Evolutionary conservation across 2,888 invertebrate species (phyloP).

Genomic region (Cataglyphis livida): DNA sequence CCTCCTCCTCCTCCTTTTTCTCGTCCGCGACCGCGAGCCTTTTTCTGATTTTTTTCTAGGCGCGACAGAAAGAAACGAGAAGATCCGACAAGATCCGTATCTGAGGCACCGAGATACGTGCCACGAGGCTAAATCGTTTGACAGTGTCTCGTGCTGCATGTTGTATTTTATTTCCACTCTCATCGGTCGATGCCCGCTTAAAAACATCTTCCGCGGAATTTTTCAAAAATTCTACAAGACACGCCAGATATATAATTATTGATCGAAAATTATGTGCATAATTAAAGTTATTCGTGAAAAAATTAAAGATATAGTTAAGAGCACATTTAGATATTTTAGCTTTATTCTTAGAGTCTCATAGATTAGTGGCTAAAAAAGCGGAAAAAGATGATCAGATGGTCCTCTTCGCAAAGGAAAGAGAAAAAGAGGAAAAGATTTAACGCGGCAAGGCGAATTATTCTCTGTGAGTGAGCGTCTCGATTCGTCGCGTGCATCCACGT

Average conservation of each 20-base stretch:
- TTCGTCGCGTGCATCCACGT: background rate
- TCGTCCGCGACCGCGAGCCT: slow-evolving; percentile 18
- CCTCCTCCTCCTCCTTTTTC: slow-evolving; percentile 27
- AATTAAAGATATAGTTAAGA: background rate
- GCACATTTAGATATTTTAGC: background rate
- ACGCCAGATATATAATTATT: background rate
- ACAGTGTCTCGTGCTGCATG: slow-evolving; percentile 55
- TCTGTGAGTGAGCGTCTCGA: background rate
- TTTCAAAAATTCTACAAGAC: slow-evolving; percentile 9
- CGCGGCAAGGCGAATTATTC: background rate
- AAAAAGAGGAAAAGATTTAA: background rate
- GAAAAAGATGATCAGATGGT: background rate
- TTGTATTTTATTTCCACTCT: slow-evolving; percentile 27
- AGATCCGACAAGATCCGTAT: slow-evolving; percentile 80
- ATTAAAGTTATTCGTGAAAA: background rate
- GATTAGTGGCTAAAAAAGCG: background rate
- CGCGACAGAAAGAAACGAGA: slow-evolving; percentile 71
- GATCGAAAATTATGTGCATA: slow-evolving; percentile 5
- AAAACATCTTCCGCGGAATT: slow-evolving; percentile 21
- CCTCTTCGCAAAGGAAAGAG: background rate
- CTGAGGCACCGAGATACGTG: slow-evolving; percentile 75
- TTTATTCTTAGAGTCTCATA: background rate
- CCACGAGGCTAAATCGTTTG: slow-evolving; percentile 79
- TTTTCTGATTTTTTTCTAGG: slow-evolving; percentile 57
- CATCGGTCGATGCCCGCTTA: slow-evolving; percentile 23